Conservation (phyloP, 2,113 vertebrate genomes). For the Bubo bubo region DNA sequence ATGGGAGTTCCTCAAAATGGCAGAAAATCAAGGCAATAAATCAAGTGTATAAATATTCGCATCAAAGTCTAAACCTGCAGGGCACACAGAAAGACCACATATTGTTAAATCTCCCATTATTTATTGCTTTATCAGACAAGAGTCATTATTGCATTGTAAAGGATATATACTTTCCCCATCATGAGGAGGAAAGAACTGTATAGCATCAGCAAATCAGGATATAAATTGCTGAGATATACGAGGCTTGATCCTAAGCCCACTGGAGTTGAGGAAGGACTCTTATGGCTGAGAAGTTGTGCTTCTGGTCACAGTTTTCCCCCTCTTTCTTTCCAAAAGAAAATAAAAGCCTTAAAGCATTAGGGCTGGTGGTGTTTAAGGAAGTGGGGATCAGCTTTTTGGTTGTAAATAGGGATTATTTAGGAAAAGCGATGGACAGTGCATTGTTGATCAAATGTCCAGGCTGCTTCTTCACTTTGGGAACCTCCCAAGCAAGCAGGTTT, state of each 20-base stretch:
- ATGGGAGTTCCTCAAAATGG: not conserved
- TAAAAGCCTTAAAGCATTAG: not conserved
- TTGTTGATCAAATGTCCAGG: not conserved
- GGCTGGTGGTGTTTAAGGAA: not conserved
- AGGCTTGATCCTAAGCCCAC: not conserved
- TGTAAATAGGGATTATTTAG: not conserved
- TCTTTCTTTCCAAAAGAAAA: not conserved
- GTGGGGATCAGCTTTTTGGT: not conserved
- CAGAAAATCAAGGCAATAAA: conserved; percentile 13
- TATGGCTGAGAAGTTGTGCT: not conserved
- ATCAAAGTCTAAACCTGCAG: not conserved
- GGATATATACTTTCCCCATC: not conserved
- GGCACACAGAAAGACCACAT: not conserved
- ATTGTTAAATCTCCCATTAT: not conserved
- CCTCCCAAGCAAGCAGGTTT: not conserved
- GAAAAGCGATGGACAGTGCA: not conserved
- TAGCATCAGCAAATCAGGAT: not conserved
- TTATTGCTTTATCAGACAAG: conserved; percentile 1
- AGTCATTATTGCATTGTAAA: not conserved
- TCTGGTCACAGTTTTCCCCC: not conserved
- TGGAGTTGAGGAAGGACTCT: not conserved
- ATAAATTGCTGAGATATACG: not conserved
- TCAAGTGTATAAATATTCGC: not conserved
- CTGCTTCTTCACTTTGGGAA: not conserved
- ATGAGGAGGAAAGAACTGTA: not conserved